Conservation (phyloP, 2,888 invertebrate species). For the Drosophila buzzatii region DNA sequence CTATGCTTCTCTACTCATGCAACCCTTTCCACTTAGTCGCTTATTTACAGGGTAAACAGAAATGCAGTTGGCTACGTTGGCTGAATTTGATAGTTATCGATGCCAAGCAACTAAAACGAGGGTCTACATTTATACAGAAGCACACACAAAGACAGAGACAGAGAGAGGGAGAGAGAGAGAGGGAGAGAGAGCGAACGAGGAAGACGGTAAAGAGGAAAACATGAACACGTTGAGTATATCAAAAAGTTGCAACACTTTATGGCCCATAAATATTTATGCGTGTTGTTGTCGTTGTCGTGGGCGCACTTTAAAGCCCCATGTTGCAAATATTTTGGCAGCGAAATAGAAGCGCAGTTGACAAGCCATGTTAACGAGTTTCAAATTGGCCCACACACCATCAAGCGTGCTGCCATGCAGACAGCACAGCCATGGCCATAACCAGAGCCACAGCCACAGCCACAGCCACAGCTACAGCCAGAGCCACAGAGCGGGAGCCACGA, state of each 20-base stretch:
- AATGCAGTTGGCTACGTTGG: conserved; percentile 3
- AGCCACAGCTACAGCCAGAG: background rate
- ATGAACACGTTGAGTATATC: conserved; percentile 58
- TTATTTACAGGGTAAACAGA: conserved; percentile 13
- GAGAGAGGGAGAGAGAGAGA: background rate
- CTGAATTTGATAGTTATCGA: conserved; percentile 12
- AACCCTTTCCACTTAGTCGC: no score
- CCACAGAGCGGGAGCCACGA: background rate
- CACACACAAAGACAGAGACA: background rate
- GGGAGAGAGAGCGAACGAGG: background rate
- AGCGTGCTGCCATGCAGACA: conserved; percentile 10
- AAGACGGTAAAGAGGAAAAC: background rate
- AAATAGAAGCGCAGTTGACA: conserved; percentile 70
- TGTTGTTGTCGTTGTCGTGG: conserved; percentile 45
- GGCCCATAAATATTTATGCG: conserved; percentile 75
- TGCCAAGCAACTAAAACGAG: background rate
- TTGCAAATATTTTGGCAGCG: conserved; percentile 71
- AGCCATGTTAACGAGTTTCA: conserved; percentile 67
- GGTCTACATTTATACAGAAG: background rate
- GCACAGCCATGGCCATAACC: background rate
- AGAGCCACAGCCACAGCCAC: background rate
- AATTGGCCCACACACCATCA: conserved; percentile 55
- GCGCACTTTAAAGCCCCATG: conserved; percentile 46
- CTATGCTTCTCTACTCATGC: background rate
- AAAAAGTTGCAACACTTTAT: conserved; percentile 75